Conservation (phyloP, 2,113 vertebrate genomes). For the Lonchura striata region DNA sequence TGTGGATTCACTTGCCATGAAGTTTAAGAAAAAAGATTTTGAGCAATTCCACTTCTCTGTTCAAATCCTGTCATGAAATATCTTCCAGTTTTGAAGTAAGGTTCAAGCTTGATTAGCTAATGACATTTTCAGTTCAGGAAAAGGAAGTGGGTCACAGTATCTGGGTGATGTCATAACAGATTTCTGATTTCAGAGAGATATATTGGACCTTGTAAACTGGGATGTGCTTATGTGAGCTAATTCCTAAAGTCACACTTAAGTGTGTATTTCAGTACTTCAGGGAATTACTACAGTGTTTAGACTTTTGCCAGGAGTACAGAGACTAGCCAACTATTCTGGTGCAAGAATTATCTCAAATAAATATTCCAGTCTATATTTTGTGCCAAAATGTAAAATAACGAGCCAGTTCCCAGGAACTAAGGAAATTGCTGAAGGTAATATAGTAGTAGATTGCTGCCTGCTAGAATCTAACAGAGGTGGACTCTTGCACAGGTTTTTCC, state of each 20-base stretch:
- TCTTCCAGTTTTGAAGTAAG: background rate
- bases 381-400: constrained; percentile 5
- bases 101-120: background rate
- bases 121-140: background rate
- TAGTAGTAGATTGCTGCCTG: background rate
- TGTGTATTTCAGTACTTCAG: background rate
- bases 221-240: background rate
- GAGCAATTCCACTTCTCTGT: background rate
- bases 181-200: constrained; percentile 1
- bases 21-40: background rate
- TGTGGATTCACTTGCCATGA: background rate
- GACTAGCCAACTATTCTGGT: background rate
- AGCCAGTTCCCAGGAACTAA: background rate
- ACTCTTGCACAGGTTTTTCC: background rate
- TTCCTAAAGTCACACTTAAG: background rate
- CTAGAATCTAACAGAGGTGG: background rate
- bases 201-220: background rate
- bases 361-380: background rate
- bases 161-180: background rate
- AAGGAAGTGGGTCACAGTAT: background rate
- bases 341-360: background rate
- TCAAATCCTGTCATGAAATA: background rate
- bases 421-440: background rate
- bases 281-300: background rate
- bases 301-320: background rate